A percentile compares a stretch with the other conserved stretches of the same genome.
Evolutionary conservation across 2,113 vertebrate genomes (phyloP).

Genomic region (Gadus macrocephalus): DNA sequence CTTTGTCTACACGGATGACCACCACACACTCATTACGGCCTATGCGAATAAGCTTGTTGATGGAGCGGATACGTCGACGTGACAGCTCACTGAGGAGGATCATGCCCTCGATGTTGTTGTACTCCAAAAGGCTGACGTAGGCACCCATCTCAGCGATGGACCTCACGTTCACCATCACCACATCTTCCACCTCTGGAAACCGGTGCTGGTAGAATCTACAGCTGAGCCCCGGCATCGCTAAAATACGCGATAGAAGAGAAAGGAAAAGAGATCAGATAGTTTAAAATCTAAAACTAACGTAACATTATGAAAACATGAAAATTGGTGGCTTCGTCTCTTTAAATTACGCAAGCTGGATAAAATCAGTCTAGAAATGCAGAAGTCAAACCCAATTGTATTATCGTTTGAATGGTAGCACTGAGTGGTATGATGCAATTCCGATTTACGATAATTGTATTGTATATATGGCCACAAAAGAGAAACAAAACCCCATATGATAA

Average conservation of each 20-base stretch:
- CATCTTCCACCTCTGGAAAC: slow-evolving; percentile 97
- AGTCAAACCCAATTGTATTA: neutral
- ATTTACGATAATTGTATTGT: too few relatives aligned
- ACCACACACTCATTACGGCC: slow-evolving; percentile 97
- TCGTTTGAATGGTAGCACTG: neutral
- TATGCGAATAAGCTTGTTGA: slow-evolving; percentile 98
- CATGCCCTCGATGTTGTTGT: slow-evolving; percentile 99
- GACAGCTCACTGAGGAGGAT: slow-evolving; percentile 96
- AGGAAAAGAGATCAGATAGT: neutral
- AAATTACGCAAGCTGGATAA: neutral
- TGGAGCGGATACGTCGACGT: slow-evolving; percentile 93
- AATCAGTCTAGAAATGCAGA: neutral
- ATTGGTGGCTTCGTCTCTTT: neutral
- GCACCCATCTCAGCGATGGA: slow-evolving; percentile 99
- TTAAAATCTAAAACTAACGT: neutral
- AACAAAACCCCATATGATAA: too few relatives aligned
- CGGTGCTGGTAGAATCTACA: slow-evolving; percentile 98
- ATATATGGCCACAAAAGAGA: too few relatives aligned
- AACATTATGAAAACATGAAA: neutral
- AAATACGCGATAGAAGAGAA: neutral
- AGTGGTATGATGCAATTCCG: too few relatives aligned
- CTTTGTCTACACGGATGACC: slow-evolving; percentile 97
- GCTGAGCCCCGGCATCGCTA: slow-evolving; percentile 93
- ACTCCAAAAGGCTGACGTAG: slow-evolving; percentile 95
- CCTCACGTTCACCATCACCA: slow-evolving; percentile 97